Conservation (phyloP, 2,888 invertebrate genomes). For the Galeopsomyia nigrocyanea region DNA sequence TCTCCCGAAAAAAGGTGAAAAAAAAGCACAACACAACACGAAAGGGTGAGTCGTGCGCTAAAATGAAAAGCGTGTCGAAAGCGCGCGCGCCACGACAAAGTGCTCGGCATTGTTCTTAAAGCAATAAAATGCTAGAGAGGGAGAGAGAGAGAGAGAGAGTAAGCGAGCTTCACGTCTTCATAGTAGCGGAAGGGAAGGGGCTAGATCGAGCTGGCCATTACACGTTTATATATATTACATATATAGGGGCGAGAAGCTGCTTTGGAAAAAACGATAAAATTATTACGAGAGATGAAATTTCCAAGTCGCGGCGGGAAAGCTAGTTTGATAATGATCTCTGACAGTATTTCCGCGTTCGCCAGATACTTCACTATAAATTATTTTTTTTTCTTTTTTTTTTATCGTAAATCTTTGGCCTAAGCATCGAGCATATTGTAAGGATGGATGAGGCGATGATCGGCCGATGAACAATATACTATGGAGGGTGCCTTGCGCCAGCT, state of each 20-base stretch:
- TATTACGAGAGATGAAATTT: constrained; percentile 66
- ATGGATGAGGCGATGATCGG: constrained; percentile 51
- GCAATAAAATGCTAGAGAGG: neutral
- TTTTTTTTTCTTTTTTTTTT: too few relatives aligned
- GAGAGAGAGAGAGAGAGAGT: neutral
- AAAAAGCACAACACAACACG: constrained; percentile 7
- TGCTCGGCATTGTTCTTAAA: constrained; percentile 36
- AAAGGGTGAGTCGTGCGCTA: constrained; percentile 3
- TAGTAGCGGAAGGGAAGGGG: constrained; percentile 18
- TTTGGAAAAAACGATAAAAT: constrained; percentile 51
- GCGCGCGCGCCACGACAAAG: constrained; percentile 26
- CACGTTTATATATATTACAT: too few relatives aligned
- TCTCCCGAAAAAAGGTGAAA: constrained; percentile 1
- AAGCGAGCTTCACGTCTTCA: constrained; percentile 24
- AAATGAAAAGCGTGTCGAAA: constrained; percentile 39
- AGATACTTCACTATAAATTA: too few relatives aligned
- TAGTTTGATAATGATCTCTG: constrained; percentile 65
- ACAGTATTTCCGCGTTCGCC: constrained; percentile 61
- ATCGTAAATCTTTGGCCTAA: too few relatives aligned
- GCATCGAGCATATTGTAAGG: neutral
- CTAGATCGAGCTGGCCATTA: neutral
- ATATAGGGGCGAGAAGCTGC: too few relatives aligned
- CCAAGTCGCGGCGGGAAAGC: constrained; percentile 56
- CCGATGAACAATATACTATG: constrained; percentile 48
- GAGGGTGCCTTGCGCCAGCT: constrained; percentile 34